Evolutionary conservation across 2,113 vertebrate species (phyloP).

Genomic region (Gambusia affinis): DNA sequence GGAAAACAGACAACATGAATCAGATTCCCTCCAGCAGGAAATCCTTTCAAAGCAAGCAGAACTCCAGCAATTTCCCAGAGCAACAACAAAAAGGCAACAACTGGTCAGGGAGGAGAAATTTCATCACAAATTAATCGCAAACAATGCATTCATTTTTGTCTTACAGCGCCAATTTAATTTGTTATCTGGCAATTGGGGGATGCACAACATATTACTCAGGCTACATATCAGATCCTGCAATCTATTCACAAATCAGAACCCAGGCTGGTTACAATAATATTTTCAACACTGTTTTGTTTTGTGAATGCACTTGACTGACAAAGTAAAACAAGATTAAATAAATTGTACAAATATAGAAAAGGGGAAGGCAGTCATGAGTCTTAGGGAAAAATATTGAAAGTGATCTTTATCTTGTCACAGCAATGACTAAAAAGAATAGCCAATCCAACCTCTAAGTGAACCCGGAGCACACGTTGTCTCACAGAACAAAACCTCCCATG

Average conservation of each 20-base stretch:
- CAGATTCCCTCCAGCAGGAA: not conserved
- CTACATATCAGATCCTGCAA: not conserved
- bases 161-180: constrained; percentile 8
- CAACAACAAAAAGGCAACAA: constrained; percentile 12
- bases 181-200: constrained; percentile 17
- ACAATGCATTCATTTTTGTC: not conserved
- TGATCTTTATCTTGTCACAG: constrained; percentile 25
- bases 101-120: constrained; percentile 30
- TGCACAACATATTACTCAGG: constrained; percentile 4
- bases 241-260: constrained; percentile 5
- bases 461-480: constrained; percentile 12
- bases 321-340: constrained; percentile 14
- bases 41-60: not conserved
- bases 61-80: not conserved
- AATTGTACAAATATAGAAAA: constrained; percentile 41
- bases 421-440: constrained; percentile 7
- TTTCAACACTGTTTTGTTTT: constrained; percentile 4
- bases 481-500: constrained; percentile 20
- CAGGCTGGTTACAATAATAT: not conserved
- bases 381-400: constrained; percentile 10
- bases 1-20: constrained; percentile 8
- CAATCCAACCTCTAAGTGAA: constrained; percentile 12
- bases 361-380: constrained; percentile 30
- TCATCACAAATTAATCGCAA: constrained; percentile 20
- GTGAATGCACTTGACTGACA: not conserved